Evolutionary conservation across 2,888 invertebrate genomes (phyloP).

Genomic region (Luffia ferchaultella): DNA sequence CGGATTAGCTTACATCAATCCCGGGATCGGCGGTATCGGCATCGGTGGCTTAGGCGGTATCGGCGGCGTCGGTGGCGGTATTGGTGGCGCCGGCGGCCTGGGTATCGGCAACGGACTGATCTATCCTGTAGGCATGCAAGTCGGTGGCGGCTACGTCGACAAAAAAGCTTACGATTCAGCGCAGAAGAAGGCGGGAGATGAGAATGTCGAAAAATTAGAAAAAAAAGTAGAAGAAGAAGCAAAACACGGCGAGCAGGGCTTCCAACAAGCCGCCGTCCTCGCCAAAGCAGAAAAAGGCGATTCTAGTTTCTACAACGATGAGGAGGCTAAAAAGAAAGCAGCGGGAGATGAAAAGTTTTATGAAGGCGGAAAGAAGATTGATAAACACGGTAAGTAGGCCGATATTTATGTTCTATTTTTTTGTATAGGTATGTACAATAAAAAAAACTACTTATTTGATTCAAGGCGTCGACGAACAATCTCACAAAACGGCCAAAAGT

Average conservation of each 20-base stretch:
- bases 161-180: slow-evolving; percentile 64
- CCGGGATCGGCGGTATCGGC: slow-evolving; percentile 9
- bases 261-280: slow-evolving; percentile 59
- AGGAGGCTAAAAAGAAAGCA: slow-evolving; percentile 66
- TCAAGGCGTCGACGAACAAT: slow-evolving; percentile 60
- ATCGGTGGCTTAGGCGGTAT: slow-evolving; percentile 14
- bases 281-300: slow-evolving; percentile 63
- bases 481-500: slow-evolving; percentile 61
- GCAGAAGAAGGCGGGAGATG: slow-evolving; percentile 64
- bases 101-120: slow-evolving; percentile 28
- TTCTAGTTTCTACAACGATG: slow-evolving; percentile 58
- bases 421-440: background rate
- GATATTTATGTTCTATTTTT: too few relatives aligned
- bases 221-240: slow-evolving; percentile 63
- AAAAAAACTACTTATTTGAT: slow-evolving; percentile 2
- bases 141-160: slow-evolving; percentile 57
- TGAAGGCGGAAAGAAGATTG: slow-evolving; percentile 63
- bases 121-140: slow-evolving; percentile 46
- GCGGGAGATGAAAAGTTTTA: slow-evolving; percentile 68
- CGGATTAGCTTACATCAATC: too few relatives aligned
- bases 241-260: slow-evolving; percentile 66
- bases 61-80: slow-evolving; percentile 37
- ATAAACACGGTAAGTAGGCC: slow-evolving; percentile 57
- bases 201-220: slow-evolving; percentile 58
- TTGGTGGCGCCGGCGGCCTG: slow-evolving; percentile 27